Conservation (phyloP, 2,113 vertebrate genomes). For the Cettia cetti region DNA sequence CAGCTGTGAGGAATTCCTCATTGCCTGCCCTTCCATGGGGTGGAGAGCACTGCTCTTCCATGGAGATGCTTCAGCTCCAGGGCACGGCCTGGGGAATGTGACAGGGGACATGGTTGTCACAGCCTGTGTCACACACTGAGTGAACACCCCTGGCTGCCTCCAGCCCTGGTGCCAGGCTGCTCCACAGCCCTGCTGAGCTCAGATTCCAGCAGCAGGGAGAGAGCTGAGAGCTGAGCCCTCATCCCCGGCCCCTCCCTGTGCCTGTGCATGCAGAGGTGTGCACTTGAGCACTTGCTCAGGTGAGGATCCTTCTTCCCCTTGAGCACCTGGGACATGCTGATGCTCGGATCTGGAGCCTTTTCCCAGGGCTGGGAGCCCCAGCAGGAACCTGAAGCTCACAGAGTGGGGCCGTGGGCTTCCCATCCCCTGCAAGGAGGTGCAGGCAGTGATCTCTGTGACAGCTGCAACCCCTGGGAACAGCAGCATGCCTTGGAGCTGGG, state of each 20-base stretch:
- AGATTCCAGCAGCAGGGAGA: neutral
- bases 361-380: too few relatives aligned
- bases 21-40: neutral
- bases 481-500: neutral
- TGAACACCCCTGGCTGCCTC: too few relatives aligned
- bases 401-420: accelerated
- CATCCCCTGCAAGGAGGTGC: neutral
- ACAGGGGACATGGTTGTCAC: accelerated
- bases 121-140: accelerated
- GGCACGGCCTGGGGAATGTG: neutral
- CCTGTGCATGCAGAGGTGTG: accelerated
- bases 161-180: neutral
- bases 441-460: neutral
- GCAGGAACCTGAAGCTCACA: neutral
- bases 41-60: neutral
- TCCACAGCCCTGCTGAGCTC: neutral
- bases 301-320: neutral
- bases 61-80: neutral
- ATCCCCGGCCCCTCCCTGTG: accelerated
- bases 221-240: neutral
- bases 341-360: neutral
- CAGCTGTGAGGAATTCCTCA: neutral
- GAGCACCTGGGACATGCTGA: neutral
- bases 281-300: neutral
- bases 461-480: neutral